Percentiles rank a stretch among this genome's conserved stretches.
Evolutionary conservation across 1,140 invertebrate species (phyloP).

Genomic region (Aphaenogaster floridana): DNA sequence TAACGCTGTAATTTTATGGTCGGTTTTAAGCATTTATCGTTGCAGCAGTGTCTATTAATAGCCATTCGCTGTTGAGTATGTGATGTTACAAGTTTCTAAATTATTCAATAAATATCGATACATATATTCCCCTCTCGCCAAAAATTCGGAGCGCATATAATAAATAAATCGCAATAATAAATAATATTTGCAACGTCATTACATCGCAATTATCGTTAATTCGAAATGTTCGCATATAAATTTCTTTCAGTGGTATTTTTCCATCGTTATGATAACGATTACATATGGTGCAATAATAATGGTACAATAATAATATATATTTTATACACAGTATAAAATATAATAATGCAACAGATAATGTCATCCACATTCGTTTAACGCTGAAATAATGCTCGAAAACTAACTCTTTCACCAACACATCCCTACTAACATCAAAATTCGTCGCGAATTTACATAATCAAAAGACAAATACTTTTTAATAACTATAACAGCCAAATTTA

Average conservation of each 20-base stretch:
- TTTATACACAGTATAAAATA: not conserved
- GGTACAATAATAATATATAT: not conserved
- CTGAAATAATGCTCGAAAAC: not conserved
- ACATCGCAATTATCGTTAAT: not conserved
- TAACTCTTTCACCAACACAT: not conserved
- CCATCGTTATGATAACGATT: not conserved
- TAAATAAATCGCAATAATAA: not conserved
- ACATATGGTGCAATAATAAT: not conserved
- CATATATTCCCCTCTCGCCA: not conserved
- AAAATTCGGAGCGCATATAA: not conserved
- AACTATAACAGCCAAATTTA: not conserved
- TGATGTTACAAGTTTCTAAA: not conserved
- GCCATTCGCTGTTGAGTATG: too few relatives aligned
- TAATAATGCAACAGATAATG: not conserved
- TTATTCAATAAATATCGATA: constrained; percentile 8
- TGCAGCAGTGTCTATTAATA: not conserved
- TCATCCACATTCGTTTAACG: not conserved
- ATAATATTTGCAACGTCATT: too few relatives aligned
- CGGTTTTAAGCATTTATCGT: not conserved
- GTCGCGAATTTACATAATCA: not conserved
- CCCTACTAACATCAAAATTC: not conserved
- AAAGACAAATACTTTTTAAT: not conserved
- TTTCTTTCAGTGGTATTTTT: not conserved
- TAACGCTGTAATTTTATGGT: not conserved
- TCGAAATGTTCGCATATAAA: not conserved